These are phyloP conservation scores for Adelosebastes latens DNA, from an alignment of 2,797 vertebrate species.

Conservation along the genomic window DNA sequence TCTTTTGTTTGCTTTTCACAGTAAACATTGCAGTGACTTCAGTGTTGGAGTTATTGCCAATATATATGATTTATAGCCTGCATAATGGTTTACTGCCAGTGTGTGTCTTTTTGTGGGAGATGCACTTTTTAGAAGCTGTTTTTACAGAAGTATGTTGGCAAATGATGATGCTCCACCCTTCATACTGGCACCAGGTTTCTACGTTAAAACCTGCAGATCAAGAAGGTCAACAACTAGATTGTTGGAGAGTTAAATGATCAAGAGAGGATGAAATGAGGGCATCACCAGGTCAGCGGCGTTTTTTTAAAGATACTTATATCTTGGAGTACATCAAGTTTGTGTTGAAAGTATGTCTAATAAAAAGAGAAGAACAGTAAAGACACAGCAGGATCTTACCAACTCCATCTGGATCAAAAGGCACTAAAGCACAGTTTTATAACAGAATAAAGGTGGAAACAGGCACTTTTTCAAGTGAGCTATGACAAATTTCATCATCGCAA, in stretches of 20 bases:
- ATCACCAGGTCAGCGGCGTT: background rate
- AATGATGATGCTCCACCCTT: background rate
- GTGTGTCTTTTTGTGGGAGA: background rate
- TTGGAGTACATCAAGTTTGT: background rate
- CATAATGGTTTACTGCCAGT: background rate
- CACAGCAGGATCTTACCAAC: background rate
- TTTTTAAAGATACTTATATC: background rate
- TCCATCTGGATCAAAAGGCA: background rate
- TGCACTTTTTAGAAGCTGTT: background rate
- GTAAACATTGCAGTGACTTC: background rate
- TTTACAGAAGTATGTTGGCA: background rate
- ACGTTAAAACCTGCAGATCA: constrained; percentile 11
- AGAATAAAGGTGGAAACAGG: background rate
- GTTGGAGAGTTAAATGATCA: background rate
- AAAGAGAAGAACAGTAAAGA: background rate
- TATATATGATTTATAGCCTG: background rate
- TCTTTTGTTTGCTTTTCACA: background rate
- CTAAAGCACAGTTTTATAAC: constrained; percentile 3
- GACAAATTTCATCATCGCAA: background rate
- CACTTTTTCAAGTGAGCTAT: background rate
- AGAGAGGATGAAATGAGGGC: background rate
- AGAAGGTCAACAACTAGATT: background rate
- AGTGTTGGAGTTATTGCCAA: background rate
- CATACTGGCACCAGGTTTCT: background rate
- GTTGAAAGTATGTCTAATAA: background rate